phyloP scores from a whole-genome alignment of 2,888 invertebrate genomes.

The Dolichopus griseipennis region DNA sequence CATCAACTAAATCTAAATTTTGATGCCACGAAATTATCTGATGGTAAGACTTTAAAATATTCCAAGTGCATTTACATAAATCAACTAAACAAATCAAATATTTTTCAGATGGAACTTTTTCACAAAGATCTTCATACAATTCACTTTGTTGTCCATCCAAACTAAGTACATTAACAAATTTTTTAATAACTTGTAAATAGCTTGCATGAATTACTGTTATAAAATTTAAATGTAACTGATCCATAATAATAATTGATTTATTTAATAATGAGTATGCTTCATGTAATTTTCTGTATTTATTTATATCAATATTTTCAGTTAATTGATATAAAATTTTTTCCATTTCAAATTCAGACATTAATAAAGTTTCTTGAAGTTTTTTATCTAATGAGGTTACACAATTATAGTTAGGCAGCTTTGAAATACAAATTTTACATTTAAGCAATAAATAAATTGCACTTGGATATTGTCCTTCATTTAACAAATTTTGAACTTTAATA shows the following conservation, averaged over 20 bases:
- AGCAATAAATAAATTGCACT: slow-evolving; percentile 83
- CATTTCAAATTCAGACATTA: slow-evolving; percentile 82
- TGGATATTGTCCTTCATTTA: slow-evolving; percentile 78
- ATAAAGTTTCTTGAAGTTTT: slow-evolving; percentile 82
- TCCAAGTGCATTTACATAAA: slow-evolving; percentile 79
- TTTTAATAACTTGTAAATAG: slow-evolving; percentile 46
- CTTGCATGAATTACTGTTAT: slow-evolving; percentile 83
- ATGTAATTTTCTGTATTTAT: slow-evolving; percentile 72
- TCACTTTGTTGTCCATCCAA: slow-evolving; percentile 52
- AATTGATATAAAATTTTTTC: slow-evolving; percentile 78
- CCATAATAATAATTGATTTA: slow-evolving; percentile 87
- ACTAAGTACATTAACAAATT: slow-evolving; percentile 44
- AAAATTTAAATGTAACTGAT: slow-evolving; percentile 87
- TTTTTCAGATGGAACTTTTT: slow-evolving; percentile 37
- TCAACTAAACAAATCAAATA: slow-evolving; percentile 64
- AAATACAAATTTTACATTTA: slow-evolving; percentile 78
- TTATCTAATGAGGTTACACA: slow-evolving; percentile 81
- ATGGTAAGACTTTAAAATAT: slow-evolving; percentile 67
- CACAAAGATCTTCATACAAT: slow-evolving; percentile 75
- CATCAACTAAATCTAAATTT: slow-evolving; percentile 37
- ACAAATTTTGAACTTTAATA: slow-evolving; percentile 67
- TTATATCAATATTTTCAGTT: slow-evolving; percentile 52
- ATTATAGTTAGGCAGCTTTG: slow-evolving; percentile 76
- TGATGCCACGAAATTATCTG: slow-evolving; percentile 45
- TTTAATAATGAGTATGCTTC: slow-evolving; percentile 81